A percentile compares a stretch with the other conserved stretches of the same genome.
phyloP scores from a whole-genome alignment of 2,888 invertebrate species.

The Sinhomidia bicolor region DNA sequence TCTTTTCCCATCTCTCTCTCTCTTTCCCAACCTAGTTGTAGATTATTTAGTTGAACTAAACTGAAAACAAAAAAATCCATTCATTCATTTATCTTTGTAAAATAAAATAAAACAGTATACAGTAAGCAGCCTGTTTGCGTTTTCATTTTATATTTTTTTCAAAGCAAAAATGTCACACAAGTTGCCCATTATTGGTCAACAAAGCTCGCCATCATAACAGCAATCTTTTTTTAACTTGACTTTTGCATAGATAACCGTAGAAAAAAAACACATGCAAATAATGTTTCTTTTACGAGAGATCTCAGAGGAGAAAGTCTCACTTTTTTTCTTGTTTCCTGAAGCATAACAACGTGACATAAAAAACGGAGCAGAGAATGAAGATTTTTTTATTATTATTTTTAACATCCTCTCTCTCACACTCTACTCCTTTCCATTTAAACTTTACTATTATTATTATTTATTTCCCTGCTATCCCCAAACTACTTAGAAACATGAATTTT shows the following conservation, averaged over 20 bases:
- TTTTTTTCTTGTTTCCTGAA: background rate
- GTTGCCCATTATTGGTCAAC: slow-evolving; percentile 14
- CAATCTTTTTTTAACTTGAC: background rate
- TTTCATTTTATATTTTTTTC: background rate
- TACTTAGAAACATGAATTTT: slow-evolving; percentile 7
- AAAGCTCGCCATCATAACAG: background rate
- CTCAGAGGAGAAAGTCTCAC: background rate
- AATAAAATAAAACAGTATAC: background rate
- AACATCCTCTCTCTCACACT: background rate
- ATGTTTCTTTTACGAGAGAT: background rate
- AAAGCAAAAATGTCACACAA: background rate
- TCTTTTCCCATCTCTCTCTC: background rate
- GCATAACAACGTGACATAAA: background rate
- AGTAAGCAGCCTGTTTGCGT: background rate
- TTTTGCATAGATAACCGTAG: background rate
- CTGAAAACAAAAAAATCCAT: background rate
- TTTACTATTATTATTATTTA: slow-evolving; percentile 33
- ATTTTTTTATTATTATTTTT: slow-evolving; percentile 8
- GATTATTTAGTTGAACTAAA: background rate
- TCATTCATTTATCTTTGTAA: background rate
- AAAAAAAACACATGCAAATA: background rate
- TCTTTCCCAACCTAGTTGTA: background rate
- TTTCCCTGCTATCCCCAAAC: background rate
- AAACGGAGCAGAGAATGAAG: background rate
- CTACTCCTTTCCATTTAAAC: background rate